Base-by-base conservation (phyloP, 2,113 vertebrate genomes). In the Microcebus murinus region DNA sequence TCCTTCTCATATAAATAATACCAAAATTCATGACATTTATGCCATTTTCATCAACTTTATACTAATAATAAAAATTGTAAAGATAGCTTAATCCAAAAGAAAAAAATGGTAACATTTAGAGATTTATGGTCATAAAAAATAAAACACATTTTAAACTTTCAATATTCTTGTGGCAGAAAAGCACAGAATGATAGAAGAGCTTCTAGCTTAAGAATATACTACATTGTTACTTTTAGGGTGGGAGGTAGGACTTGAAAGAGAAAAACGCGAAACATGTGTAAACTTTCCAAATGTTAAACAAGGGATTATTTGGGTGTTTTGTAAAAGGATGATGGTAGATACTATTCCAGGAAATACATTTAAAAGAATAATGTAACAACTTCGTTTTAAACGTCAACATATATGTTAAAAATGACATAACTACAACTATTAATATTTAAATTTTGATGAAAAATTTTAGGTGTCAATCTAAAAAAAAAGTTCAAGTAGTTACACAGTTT, bases 221-320 rank as follows among this genome's bases (percentile, higher is more conserved):
- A 85, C 21, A 61, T 45, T 36, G n/a, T 74, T 74, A 86, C n/a
- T 89, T 83, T 93, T 17, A 80, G 15, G 70, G 57, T 8, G 57
- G 48, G 36, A 5, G 12, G 8, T 20, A 63, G 2, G 14, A 18
- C 23, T 65, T 68, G 52, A 70, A 82, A 61, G 5, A 92, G n/a
- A 85, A 80, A 90, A 87, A 63, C 6, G 4, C 6, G 4, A 48
- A 92, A 92, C 86, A 76, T 27, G 4, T 39, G 4, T 39, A 87
- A 95, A 81, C 29, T 70, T 91, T 85, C 50, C 39, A 92, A 94
- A 77, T 91, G 36, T 59, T 76, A 61, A 95, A 93, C 80, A 81
- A 90, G 29, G 48, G 42, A 1, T 70, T 31, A 70, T 81, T 25
- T 67, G 10, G 36, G 50, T 63, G 36, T 90, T 83, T 91, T 91